phyloP scores from a whole-genome alignment of 1,140 invertebrate genomes.

The Nixonia krombeini region DNA sequence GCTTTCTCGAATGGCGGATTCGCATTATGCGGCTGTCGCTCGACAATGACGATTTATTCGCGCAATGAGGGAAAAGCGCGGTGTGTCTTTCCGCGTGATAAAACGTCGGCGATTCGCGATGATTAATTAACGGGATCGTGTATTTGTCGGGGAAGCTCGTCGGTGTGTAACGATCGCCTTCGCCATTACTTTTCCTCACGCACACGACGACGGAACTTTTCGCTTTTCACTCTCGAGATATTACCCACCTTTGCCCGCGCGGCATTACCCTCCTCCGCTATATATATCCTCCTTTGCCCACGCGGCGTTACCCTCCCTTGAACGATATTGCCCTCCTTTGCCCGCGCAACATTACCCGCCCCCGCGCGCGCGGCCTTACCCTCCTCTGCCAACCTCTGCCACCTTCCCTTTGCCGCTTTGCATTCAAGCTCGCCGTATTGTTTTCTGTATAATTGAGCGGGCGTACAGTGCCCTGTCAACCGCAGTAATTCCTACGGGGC shows the following conservation, averaged over 20 bases:
- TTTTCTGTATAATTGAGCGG: conserved; percentile 57
- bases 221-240: conserved; percentile 22
- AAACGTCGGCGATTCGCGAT: neutral
- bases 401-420: conserved; percentile 41
- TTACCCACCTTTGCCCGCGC: too few relatives aligned
- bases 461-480: conserved; percentile 53
- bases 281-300: too few relatives aligned
- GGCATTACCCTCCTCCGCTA: conserved; percentile 28
- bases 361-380: conserved; percentile 26
- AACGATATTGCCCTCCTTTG: conserved; percentile 27
- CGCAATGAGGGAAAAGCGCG: too few relatives aligned
- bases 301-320: conserved; percentile 25
- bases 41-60: too few relatives aligned
- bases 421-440: conserved; percentile 51
- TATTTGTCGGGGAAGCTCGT: too few relatives aligned
- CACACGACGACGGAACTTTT: conserved; percentile 10
- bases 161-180: conserved; percentile 2
- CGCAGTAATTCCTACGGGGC: conserved; percentile 52
- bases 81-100: too few relatives aligned
- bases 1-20: too few relatives aligned
- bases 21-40: too few relatives aligned
- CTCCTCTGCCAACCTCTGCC: conserved; percentile 23
- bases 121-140: neutral
- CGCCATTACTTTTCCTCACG: conserved; percentile 12
- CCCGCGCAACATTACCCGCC: conserved; percentile 42